phyloP scores from a whole-genome alignment of 2,888 invertebrate genomes.

The Drosophila mayaguana region DNA sequence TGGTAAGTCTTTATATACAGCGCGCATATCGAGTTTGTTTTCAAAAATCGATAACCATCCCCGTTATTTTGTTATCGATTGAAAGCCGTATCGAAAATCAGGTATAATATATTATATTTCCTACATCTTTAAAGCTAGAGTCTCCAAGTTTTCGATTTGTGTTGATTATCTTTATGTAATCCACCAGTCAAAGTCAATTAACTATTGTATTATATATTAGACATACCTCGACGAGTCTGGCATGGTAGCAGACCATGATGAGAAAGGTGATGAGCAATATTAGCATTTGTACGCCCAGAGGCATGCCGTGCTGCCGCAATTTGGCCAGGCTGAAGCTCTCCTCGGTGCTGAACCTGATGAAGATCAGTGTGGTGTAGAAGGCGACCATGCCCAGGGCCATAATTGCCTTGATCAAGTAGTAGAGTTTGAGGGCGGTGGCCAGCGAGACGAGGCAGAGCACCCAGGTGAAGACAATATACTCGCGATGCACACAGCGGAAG shows the following conservation, averaged over 20 bases:
- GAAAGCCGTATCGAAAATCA: no score
- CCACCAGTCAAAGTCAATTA: no score
- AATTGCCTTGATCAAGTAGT: slow-evolving; percentile 93
- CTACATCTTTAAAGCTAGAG: no score
- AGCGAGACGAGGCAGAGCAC: slow-evolving; percentile 95
- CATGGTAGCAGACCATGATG: slow-evolving; percentile 95
- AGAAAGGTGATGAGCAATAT: slow-evolving; percentile 93
- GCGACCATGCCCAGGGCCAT: slow-evolving; percentile 91
- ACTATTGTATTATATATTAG: not conserved
- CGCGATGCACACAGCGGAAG: slow-evolving; percentile 88
- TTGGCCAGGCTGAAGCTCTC: slow-evolving; percentile 71
- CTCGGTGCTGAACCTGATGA: slow-evolving; percentile 87
- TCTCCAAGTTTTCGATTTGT: no score
- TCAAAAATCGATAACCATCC: no score
- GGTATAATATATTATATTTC: no score
- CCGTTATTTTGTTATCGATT: no score
- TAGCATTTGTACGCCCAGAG: slow-evolving; percentile 91
- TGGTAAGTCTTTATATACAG: no score
- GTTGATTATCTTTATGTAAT: no score
- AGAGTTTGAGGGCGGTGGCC: slow-evolving; percentile 95
- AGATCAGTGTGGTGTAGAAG: slow-evolving; percentile 90
- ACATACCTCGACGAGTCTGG: slow-evolving; percentile 93
- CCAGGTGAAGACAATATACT: slow-evolving; percentile 97
- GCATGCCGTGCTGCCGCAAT: slow-evolving; percentile 86
- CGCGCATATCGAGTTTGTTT: no score